A percentile compares a stretch with the other conserved stretches of the same genome.
phyloP scores from a whole-genome alignment of 2,113 vertebrate genomes.

The Sprattus sprattus region DNA sequence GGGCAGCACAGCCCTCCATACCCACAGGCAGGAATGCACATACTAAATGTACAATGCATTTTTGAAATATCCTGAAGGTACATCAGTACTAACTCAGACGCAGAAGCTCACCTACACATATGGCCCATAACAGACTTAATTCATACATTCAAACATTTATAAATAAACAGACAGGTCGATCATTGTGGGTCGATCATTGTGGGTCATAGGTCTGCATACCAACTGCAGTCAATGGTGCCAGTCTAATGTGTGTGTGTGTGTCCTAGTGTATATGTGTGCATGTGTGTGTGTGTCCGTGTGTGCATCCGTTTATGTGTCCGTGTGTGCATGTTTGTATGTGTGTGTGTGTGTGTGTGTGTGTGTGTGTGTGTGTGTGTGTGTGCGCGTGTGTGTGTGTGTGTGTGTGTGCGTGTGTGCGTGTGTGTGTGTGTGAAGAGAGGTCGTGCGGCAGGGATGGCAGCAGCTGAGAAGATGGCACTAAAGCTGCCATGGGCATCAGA shows the following conservation, averaged over 20 bases:
- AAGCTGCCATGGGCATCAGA: constrained; percentile 7
- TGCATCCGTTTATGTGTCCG: neutral
- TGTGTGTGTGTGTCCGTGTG: constrained; percentile 6
- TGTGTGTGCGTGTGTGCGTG: neutral
- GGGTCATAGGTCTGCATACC: neutral
- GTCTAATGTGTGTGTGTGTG: neutral
- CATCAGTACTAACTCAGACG: neutral
- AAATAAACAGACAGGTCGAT: neutral
- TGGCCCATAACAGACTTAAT: neutral
- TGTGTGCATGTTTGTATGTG: neutral
- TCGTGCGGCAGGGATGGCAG: constrained; percentile 1
- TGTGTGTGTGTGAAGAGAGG: neutral
- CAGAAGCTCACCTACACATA: neutral
- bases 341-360: constrained; percentile 1
- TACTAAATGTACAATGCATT: too few relatives aligned
- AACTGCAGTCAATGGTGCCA: neutral
- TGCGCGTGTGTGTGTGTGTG: neutral
- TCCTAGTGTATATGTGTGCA: neutral
- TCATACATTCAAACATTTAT: neutral
- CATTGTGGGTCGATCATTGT: neutral
- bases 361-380: constrained; percentile 11
- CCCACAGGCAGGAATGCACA: too few relatives aligned
- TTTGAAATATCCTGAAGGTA: too few relatives aligned
- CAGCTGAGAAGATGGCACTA: neutral
- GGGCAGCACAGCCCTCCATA: too few relatives aligned